Base-by-base conservation (phyloP, 2,797 vertebrate species). In the Phrynocephalus vlangalii region DNA sequence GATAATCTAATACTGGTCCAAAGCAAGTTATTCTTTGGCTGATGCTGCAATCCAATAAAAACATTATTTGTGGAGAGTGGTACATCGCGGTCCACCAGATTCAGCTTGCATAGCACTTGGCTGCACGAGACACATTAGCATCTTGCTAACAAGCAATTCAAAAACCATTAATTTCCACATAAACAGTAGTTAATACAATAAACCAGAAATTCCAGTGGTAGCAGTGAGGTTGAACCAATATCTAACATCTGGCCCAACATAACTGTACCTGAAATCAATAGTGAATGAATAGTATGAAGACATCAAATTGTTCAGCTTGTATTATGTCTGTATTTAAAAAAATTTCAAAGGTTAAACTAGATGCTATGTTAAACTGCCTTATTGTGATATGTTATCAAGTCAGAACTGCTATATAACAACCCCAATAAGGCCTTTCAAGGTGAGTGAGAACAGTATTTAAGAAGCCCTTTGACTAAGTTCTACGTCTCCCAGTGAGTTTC, bases 121-220 rank as follows among this genome's bases (percentile, higher is more conserved):
- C 33, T 84, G 30, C 56, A 44, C 28, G 52, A 80, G 56, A 67
- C 22, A 28, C 24, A 44, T 71, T 71, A 30, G 66, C 38, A 76
- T 33, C 80, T 76, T 87, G 60, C 56, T 66, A 87, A 82, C 79
- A 82, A 67, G 71, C 70, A 60, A 63, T 48, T 81, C 33, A 48
- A 28, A 67, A 67, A 28, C 33, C 60, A 87, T 67, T 76, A 75
- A 63, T 76, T 79, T 87, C 60, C 33, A 28, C 44, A 87, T n/a
- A 48, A 26, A 52, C 63, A 30, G 60, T 38, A 4, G 15, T 77
- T 87, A 82, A 28, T 38, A 6, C 48, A 87, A 22, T 83, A 63
- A 28, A n/a, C 15, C 81, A 82, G 80, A 83, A 83, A 24, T 38
- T 70, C 44, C 24, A 77, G 16, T 77, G 72, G 63, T 18, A 77